A percentile compares a stretch with the other conserved stretches of the same genome.
These are phyloP conservation scores for Gambelia wislizenii DNA, from an alignment of 2,797 vertebrate genomes.

Conservation along the genomic window DNA sequence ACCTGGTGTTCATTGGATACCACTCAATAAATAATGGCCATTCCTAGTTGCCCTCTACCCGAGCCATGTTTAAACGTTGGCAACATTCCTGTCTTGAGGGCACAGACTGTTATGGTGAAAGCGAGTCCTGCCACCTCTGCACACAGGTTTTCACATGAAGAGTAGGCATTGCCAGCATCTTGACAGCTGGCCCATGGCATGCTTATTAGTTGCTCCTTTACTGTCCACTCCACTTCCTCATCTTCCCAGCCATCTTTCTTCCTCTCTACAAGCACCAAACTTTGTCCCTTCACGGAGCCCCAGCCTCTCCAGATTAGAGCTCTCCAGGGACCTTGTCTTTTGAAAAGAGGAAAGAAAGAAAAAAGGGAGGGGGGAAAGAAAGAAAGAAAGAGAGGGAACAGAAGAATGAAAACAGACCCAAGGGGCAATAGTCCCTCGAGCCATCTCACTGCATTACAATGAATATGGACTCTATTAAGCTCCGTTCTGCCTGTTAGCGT, in stretches of 20 bases:
- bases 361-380: conserved; percentile 46
- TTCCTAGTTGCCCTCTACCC: conserved; percentile 44
- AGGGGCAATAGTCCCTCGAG: conserved; percentile 89
- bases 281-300: conserved; percentile 80
- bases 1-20: background rate
- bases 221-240: conserved; percentile 62
- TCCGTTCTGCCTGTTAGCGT: conserved; percentile 99
- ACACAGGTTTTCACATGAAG: conserved; percentile 27
- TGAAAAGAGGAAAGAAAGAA: conserved; percentile 63
- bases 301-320: conserved; percentile 90
- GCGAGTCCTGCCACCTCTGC: background rate
- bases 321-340: conserved; percentile 81
- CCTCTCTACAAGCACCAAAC: conserved; percentile 36
- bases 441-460: conserved; percentile 99
- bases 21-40: background rate
- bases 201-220: conserved; percentile 73
- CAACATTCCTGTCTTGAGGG: rapidly evolving
- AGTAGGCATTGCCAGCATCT: conserved; percentile 62
- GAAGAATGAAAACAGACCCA: conserved; percentile 85
- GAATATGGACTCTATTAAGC: conserved; percentile 99
- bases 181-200: conserved; percentile 73
- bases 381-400: conserved; percentile 74
- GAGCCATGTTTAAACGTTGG: background rate
- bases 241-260: conserved; percentile 53
- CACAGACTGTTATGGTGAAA: conserved; percentile 28